phyloP scores from a whole-genome alignment of 2,888 invertebrate genomes.

The Ectobius pallidus region DNA sequence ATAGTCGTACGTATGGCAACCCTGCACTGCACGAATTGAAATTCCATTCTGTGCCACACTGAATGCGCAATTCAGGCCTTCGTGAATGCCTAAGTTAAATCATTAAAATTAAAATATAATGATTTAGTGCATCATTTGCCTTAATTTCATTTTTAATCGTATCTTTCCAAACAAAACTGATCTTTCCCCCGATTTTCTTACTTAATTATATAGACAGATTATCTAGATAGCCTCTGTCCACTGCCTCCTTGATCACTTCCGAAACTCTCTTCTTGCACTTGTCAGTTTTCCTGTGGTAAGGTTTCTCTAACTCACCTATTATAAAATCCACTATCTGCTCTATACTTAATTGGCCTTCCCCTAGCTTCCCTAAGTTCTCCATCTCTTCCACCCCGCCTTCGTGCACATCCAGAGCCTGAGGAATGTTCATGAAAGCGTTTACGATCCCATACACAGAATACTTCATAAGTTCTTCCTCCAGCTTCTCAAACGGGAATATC shows the following conservation, averaged over 20 bases:
- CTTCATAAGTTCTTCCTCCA: constrained; percentile 17
- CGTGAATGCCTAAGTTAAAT: too few relatives aligned
- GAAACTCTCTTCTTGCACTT: constrained; percentile 20
- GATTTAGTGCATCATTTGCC: too few relatives aligned
- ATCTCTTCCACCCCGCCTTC: background rate
- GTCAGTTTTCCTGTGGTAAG: background rate
- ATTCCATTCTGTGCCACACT: too few relatives aligned
- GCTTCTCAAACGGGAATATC: constrained; percentile 59
- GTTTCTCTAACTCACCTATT: background rate
- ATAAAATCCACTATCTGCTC: background rate
- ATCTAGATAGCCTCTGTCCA: constrained; percentile 31
- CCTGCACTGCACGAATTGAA: too few relatives aligned
- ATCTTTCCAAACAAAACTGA: too few relatives aligned
- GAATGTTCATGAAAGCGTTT: constrained; percentile 26
- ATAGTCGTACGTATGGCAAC: too few relatives aligned
- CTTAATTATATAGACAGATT: too few relatives aligned
- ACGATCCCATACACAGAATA: constrained; percentile 15
- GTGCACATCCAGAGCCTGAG: constrained; percentile 1
- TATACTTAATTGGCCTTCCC: background rate
- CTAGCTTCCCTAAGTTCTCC: background rate
- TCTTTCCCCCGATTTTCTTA: too few relatives aligned
- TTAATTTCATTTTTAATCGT: too few relatives aligned
- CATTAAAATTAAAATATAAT: too few relatives aligned
- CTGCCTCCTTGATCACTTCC: constrained; percentile 25
- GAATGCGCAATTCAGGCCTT: too few relatives aligned